Evolutionary conservation across 2,797 vertebrate species (phyloP), one percentile per base, ranked within the genome.

Genomic region (Mormyrops attenuatus): DNA sequence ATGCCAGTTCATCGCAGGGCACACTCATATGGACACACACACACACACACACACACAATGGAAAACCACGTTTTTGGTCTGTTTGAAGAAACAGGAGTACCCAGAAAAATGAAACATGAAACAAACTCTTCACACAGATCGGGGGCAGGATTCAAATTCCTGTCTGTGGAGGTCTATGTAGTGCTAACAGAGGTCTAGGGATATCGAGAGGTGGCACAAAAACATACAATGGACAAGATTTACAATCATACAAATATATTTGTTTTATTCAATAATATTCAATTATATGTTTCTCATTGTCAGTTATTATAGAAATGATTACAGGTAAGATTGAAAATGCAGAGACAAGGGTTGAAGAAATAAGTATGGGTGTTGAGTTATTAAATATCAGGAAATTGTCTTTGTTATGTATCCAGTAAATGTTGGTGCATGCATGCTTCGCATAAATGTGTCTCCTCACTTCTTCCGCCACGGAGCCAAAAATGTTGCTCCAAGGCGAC

Each of bases 171-270:
- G 20, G 77, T 47, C 2, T 41, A 73, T 73, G 15, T 34, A 55
- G 77, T 82, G 47, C 20, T 30, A 53, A 30, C 8, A 55, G 84
- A 53, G 2, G 5, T 86, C 26, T 34, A 53, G 26, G 47, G 85
- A 34, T 52, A 47, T 47, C 52, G 26, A 89, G 26, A 89, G 17
- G 77, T 82, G 77, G 38, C 77, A 82, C 49, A 89, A 90, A 49
- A 90, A 93, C 94, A 90, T 53, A 90, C 92, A 89, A 88, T 91
- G 90, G 92, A 94, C 90, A 93, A 93, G 91, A 91, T 92, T 90
- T 93, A 96, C 95, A 97, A 97, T 97, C 95, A 96, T 97, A 97
- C 95, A 97, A 97, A 97, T 97, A 96, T 96, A 96, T 97, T 96
- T 95, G 95, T 96, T 97, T 97, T 96, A 96, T 96, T 97, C 95